These are phyloP conservation scores for Todiramphus saurophagus DNA, from an alignment of 2,113 vertebrate species.

Conservation along the genomic window DNA sequence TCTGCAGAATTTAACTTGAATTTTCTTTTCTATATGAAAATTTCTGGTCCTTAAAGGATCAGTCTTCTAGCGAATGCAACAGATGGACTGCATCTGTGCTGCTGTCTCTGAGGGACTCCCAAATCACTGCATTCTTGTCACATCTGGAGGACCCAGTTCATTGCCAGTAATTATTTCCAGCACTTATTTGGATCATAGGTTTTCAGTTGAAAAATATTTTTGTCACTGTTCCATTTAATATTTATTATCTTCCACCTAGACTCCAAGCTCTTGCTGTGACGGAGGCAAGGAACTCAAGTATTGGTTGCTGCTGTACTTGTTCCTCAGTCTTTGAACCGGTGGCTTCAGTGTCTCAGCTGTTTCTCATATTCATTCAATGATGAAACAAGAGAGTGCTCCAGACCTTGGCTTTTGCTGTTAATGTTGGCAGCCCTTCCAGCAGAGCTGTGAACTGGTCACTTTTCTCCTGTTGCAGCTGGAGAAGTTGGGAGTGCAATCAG, in stretches of 20 bases:
- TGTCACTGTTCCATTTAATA: background rate
- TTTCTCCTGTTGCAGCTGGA: background rate
- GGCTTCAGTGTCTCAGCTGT: background rate
- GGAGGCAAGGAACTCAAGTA: background rate
- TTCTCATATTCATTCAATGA: background rate
- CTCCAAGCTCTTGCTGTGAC: background rate
- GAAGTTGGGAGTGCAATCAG: background rate
- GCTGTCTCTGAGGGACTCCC: background rate
- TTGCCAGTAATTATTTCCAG: conserved; percentile 47
- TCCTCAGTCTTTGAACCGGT: background rate
- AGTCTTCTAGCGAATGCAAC: background rate
- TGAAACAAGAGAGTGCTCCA: background rate
- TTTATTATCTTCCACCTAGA: background rate
- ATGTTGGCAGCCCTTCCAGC: background rate
- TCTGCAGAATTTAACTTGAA: background rate
- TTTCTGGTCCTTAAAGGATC: conserved; percentile 15
- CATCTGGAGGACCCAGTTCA: conserved; percentile 35
- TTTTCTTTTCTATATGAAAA: background rate
- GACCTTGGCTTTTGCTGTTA: background rate
- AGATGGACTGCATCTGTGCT: conserved; percentile 46
- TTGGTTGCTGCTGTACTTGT: background rate
- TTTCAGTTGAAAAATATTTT: background rate
- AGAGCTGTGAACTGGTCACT: background rate
- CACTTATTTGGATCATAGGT: background rate
- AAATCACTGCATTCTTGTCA: conserved; percentile 40